Percentiles rank a stretch among this genome's conserved stretches.
Evolutionary conservation across 2,888 invertebrate genomes (phyloP).

Genomic region (Eilema griseolum): DNA sequence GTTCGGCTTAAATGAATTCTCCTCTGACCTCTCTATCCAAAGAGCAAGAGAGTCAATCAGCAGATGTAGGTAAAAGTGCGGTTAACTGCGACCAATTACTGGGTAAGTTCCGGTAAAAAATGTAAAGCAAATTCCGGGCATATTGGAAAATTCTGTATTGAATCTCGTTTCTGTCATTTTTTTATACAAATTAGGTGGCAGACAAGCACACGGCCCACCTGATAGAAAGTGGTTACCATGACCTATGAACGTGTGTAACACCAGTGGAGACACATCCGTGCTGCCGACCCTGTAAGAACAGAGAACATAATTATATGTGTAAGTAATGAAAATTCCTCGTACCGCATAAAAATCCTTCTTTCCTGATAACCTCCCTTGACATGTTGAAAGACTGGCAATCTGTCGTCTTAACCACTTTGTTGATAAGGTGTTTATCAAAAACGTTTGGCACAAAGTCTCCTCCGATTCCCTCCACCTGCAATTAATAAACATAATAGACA

Average conservation of each 20-base stretch:
- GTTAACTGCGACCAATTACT: too few species aligned
- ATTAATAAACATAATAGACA: not conserved
- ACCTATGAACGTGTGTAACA: too few species aligned
- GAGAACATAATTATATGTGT: not conserved
- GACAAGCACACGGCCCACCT: too few species aligned
- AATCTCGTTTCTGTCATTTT: too few species aligned
- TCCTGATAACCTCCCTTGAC: constrained; percentile 93
- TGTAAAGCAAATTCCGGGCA: not conserved
- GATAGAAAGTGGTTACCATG: too few species aligned
- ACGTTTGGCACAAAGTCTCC: constrained; percentile 98
- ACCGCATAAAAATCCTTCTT: constrained; percentile 97
- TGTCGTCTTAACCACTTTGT: constrained; percentile 92
- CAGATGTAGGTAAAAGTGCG: too few species aligned
- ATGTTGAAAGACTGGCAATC: constrained; percentile 93
- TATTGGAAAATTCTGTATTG: not conserved
- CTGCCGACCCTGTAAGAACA: too few species aligned
- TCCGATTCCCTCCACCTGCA: constrained; percentile 91
- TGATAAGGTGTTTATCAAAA: constrained; percentile 91
- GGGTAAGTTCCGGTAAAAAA: not conserved
- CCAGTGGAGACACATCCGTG: too few species aligned
- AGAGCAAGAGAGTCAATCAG: too few species aligned
- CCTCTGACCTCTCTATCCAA: too few species aligned
- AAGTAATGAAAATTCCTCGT: constrained; percentile 40
- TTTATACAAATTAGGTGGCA: too few species aligned
- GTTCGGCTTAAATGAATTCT: too few species aligned